Evolutionary conservation across 1,140 invertebrate genomes (phyloP).

Genomic region (Trachelipus rathkii): DNA sequence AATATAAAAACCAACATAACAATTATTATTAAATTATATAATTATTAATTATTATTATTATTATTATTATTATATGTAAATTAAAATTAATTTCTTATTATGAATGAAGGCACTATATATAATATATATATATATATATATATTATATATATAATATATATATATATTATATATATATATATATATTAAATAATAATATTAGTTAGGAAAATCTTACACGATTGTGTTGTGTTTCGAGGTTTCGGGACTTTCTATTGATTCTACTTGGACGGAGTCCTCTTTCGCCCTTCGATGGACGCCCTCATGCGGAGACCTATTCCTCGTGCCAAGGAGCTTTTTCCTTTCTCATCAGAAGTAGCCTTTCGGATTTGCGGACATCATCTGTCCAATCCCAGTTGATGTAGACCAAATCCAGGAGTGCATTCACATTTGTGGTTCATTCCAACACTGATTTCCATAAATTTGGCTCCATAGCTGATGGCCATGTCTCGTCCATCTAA

Average conservation of each 20-base stretch:
- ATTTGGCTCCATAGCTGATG: conserved; percentile 77
- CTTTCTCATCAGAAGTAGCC: conserved; percentile 53
- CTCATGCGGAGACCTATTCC: conserved; percentile 72
- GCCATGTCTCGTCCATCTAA: conserved; percentile 80
- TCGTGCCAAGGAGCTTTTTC: conserved; percentile 66
- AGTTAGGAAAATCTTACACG: conserved; percentile 70
- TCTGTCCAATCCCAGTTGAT: conserved; percentile 75
- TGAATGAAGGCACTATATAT: background rate
- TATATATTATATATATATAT: no score
- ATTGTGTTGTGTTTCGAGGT: conserved; percentile 86
- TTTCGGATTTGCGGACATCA: conserved; percentile 55
- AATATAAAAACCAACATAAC: no score
- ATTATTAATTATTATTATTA: no score
- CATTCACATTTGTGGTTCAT: conserved; percentile 89
- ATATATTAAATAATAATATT: no score
- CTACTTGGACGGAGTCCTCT: conserved; percentile 86
- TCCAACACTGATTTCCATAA: conserved; percentile 81
- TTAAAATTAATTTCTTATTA: no score
- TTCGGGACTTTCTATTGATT: conserved; percentile 81
- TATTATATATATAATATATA: no score
- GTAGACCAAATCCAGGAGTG: conserved; percentile 71
- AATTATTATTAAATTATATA: no score
- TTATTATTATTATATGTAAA: no score
- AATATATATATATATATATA: background rate
- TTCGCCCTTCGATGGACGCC: conserved; percentile 78